Conservation (phyloP, 2,113 vertebrate species). For the Prionailurus bengalensis region DNA sequence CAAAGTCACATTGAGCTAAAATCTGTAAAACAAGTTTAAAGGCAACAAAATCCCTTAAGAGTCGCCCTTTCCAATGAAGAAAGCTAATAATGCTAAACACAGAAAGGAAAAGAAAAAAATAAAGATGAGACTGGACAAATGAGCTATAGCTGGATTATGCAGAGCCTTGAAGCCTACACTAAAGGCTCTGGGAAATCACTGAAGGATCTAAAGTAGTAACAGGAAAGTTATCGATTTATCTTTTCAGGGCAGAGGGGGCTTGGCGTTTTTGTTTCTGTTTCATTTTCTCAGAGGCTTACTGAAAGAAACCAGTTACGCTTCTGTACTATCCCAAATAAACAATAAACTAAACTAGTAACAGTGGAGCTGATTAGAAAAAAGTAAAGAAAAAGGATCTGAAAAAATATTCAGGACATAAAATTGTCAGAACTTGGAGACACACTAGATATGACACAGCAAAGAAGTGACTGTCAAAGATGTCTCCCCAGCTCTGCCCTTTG, state of each 20-base stretch:
- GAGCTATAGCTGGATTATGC: not conserved
- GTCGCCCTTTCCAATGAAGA: not conserved
- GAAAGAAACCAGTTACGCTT: not conserved
- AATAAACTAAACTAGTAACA: not conserved
- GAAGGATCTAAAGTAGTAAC: not conserved
- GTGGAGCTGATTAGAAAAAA: not conserved
- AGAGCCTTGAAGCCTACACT: not conserved
- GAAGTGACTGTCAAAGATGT: not conserved
- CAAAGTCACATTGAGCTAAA: conserved; percentile 7
- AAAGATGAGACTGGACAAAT: not conserved
- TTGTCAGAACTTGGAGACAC: not conserved
- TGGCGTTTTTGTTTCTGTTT: not conserved
- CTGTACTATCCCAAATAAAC: conserved; percentile 28
- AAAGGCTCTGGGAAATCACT: not conserved
- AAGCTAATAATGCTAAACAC: not conserved
- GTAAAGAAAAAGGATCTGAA: not conserved
- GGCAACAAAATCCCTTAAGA: conserved; percentile 21
- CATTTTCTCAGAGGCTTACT: not conserved
- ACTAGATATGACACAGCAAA: not conserved
- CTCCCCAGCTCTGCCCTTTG: not conserved
- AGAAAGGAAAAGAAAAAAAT: conserved; percentile 8
- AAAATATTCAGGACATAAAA: not conserved
- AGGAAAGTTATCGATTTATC: not conserved
- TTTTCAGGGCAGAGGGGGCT: not conserved
- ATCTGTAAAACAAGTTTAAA: conserved; percentile 26